Evolutionary conservation across 1,140 invertebrate species (phyloP), one percentile per base, ranked within the genome.

Genomic region (Drosophila baimaii): DNA sequence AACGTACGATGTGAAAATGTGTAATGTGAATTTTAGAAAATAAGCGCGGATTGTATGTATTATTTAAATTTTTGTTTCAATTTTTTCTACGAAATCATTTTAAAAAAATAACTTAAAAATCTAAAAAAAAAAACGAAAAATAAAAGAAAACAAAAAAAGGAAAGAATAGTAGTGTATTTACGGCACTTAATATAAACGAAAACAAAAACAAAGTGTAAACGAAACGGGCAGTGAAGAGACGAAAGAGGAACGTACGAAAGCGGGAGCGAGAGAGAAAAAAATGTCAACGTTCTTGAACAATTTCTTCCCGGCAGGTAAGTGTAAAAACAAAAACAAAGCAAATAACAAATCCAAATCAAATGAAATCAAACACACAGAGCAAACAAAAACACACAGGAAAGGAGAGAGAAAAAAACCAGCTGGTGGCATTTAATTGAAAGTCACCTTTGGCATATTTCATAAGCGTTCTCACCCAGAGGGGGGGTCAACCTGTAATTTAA

Each of bases 281-380:
- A 91, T 91, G 90, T 91, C 90, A 91, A 91, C 90, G 80, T 91
- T 91, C 80, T 91, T 91, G 72, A 91, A 91, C 81, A 91, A 91
- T 86, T 91, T 91, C 70, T 91, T 91, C 68, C 90, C 90, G 74
- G 90, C 90, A 91, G 90, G 90, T 91, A 82, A 91, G 90, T 81
- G 41, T 15, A 37, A 10, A 75, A 75, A 51, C 35, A 64, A 77
- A 77, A 59, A n/a, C 43, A 52, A 79, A 75, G 55, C 27, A 46
- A 63, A 77, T 44, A 62, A 47, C 52, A 75, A 56, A 69, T 31
- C 31, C 43, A 49, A 56, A 68, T 33, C 51, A 43, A 44, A 76
- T 13, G 31, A 35, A 54, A 49, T 59, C 51, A 77, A 55, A 65
- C 27, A 57, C 23, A 58, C 47, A 51, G 27, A 35, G 19, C 51